Evolutionary conservation across 2,797 vertebrate genomes (phyloP), one percentile per base, ranked within the genome.

Genomic region (Remorina albescens): DNA sequence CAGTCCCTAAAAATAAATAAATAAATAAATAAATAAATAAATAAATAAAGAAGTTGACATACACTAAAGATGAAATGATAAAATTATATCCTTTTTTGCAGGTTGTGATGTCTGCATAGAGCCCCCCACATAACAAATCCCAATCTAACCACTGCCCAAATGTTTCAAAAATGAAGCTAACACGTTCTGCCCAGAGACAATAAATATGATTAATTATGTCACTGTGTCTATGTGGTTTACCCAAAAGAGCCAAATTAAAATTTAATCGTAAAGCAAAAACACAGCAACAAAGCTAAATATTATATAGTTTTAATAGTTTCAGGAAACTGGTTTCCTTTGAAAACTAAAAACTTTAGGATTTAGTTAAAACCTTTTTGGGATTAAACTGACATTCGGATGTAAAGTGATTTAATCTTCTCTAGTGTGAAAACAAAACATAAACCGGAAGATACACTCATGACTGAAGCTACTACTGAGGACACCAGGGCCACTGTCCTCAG

Each of bases 181-280:
- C 36, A 16, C n/a, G 8, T 25, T 74, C 41, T 37, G 23, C 44
- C 26, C 42, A 9, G 49, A 53, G 44, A 50, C 58, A 39, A 41
- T 32, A n/a, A 55, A 39, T 64, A 13, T 32, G 41, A 47, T 56
- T 42, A 67, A 64, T 23, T 26, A 46, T 50, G 30, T 61, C 21
- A 28, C 18, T 19, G 53, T n/a, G n/a, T 46, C 13, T 39, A 25
- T 47, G 1, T 34, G 37, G 10, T 64, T 46, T 49, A 21, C 18
- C 13, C 23, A 46, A 65, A 60, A 55, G 32, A 19, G 65, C 23
- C 49, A n/a, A n/a, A n/a, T n/a, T n/a, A n/a, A n/a, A n/a, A n/a
- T n/a, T 28, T 13, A 44, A 4, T 12, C 1, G 39, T 30, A 12
- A 6, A 16, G 15, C 44, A 13, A 28, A n/a, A 62, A 34, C 44